These are phyloP conservation scores for Dryococelus australis DNA, from an alignment of 2,888 invertebrate genomes.

Conservation along the genomic window DNA sequence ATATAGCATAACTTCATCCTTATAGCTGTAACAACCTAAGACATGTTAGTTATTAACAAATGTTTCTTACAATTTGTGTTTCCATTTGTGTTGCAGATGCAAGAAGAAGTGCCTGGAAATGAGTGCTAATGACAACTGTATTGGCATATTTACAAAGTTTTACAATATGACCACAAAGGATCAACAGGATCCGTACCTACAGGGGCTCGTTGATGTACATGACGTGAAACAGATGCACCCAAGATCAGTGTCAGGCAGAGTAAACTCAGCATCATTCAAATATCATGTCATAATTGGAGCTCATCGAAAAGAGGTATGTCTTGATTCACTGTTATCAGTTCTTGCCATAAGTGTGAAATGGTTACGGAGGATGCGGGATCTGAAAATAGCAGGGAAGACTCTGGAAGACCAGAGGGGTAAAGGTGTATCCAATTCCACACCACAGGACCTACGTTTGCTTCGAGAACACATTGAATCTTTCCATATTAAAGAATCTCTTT, in stretches of 20 bases:
- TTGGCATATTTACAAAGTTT: not conserved
- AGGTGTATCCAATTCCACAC: not conserved
- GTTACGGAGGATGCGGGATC: not conserved
- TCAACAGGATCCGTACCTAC: not conserved
- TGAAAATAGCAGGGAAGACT: not conserved
- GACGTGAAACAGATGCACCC: not conserved
- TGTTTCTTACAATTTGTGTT: not conserved
- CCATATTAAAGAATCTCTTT: slow-evolving; percentile 13
- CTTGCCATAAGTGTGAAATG: not conserved
- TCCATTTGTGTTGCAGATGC: not conserved
- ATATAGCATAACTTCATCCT: not conserved
- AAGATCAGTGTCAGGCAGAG: not conserved
- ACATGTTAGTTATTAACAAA: not conserved
- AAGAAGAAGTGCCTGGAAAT: not conserved
- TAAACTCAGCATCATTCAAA: not conserved
- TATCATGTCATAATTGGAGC: too few relatives aligned
- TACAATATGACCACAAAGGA: not conserved
- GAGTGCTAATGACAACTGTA: not conserved
- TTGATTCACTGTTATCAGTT: not conserved
- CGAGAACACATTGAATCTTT: slow-evolving; percentile 24
- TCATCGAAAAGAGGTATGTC: too few relatives aligned
- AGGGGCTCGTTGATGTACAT: not conserved
- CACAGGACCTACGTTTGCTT: not conserved
- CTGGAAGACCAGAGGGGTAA: not conserved
- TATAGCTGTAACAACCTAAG: not conserved